Percentiles rank a stretch among this genome's conserved stretches.
Conservation (phyloP, 2,113 vertebrate species). For the Neolamprologus brichardi region DNA sequence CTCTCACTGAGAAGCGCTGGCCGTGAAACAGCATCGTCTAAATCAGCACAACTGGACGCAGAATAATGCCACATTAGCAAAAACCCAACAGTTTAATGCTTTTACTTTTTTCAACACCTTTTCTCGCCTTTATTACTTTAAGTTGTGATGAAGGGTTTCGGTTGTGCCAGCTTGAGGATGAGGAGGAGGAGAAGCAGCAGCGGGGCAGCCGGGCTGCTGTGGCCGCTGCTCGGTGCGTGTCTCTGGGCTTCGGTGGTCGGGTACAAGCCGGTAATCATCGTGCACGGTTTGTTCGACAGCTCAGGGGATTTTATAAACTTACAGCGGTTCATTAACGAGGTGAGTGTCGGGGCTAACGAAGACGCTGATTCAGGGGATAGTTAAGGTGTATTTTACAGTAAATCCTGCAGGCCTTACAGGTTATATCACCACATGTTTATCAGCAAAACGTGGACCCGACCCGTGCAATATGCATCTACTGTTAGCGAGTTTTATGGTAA, state of each 20-base stretch:
- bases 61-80: not conserved
- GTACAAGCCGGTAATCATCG: conserved; percentile 83
- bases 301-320: conserved; percentile 76
- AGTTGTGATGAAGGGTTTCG: conserved; percentile 2
- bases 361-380: too few relatives aligned
- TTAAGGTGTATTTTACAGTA: not conserved
- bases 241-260: conserved; percentile 60
- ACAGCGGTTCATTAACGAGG: conserved; percentile 77
- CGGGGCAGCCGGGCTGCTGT: conserved; percentile 35
- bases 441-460: not conserved
- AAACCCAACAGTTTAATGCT: not conserved
- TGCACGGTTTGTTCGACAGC: conserved; percentile 88
- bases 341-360: not conserved
- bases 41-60: not conserved
- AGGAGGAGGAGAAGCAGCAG: not conserved
- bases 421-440: not conserved
- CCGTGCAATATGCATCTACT: not conserved
- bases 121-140: not conserved
- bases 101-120: not conserved
- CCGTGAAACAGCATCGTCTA: not conserved
- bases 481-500: not conserved
- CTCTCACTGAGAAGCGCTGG: not conserved
- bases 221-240: conserved; percentile 53
- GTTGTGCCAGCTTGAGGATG: not conserved
- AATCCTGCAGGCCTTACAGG: not conserved